Percentiles rank a stretch among this genome's conserved stretches.
phyloP scores from a whole-genome alignment of 2,888 invertebrate species.

The Tenodera sinensis region DNA sequence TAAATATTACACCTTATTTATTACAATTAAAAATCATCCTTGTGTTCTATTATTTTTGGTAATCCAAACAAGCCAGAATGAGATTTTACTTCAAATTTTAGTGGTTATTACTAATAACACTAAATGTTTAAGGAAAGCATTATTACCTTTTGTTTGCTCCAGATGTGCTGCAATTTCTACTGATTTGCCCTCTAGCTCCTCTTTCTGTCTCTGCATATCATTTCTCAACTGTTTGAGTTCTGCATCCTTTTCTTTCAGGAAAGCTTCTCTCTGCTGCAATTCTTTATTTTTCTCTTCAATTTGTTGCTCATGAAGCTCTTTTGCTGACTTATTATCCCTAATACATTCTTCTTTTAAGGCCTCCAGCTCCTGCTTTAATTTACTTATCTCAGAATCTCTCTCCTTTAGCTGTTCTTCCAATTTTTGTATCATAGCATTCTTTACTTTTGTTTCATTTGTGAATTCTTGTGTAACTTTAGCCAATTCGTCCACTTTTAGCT shows the following conservation, averaged over 20 bases:
- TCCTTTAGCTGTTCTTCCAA: constrained; percentile 34
- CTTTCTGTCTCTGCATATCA: constrained; percentile 29
- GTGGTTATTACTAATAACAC: no score
- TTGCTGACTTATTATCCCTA: constrained; percentile 27
- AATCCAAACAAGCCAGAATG: no score
- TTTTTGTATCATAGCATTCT: constrained; percentile 37
- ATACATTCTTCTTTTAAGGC: constrained; percentile 27
- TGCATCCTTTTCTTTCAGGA: constrained; percentile 26
- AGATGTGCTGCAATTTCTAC: constrained; percentile 5
- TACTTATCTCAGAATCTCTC: constrained; percentile 36
- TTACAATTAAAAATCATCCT: no score
- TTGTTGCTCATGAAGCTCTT: constrained; percentile 26
- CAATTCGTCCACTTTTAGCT: constrained; percentile 44
- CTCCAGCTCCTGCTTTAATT: constrained; percentile 25
- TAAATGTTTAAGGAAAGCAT: no score
- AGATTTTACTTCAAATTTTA: no score
- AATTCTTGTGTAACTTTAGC: constrained; percentile 42
- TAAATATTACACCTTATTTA: no score
- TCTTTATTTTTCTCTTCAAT: constrained; percentile 30
- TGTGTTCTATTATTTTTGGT: no score
- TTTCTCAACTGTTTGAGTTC: constrained; percentile 27
- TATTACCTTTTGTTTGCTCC: constrained; percentile 21
- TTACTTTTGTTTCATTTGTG: constrained; percentile 36
- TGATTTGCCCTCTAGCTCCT: constrained; percentile 23
- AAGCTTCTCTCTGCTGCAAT: constrained; percentile 27